phyloP scores from a whole-genome alignment of 2,113 vertebrate species.

The Agelaius tricolor region DNA sequence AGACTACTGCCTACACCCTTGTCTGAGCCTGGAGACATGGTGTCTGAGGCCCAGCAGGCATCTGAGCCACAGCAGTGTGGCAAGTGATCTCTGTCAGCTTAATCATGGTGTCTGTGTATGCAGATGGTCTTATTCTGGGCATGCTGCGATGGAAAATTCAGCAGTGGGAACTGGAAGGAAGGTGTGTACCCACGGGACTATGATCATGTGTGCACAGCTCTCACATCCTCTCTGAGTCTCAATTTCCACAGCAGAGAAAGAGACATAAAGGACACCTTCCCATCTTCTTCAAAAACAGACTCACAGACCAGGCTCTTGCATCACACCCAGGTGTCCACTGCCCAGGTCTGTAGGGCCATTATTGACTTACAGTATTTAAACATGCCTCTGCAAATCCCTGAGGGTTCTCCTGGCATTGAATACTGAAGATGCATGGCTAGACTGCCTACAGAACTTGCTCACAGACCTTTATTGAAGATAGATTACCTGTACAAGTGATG shows the following conservation, averaged over 20 bases:
- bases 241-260: background rate
- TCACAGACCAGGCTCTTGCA: background rate
- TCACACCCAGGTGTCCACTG: background rate
- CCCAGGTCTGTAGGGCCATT: background rate
- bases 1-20: background rate
- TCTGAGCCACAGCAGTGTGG: background rate
- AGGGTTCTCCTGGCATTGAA: background rate
- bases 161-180: background rate
- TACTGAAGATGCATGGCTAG: background rate
- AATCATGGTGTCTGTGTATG: background rate
- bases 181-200: background rate
- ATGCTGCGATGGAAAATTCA: background rate
- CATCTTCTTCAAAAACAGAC: background rate
- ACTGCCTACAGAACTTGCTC: background rate
- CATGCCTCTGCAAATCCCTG: background rate
- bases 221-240: slow-evolving; percentile 17
- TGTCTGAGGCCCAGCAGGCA: background rate
- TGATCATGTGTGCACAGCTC: rapidly evolving
- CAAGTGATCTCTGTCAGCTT: background rate
- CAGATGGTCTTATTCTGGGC: background rate
- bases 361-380: background rate
- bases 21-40: background rate
- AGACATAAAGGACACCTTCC: background rate
- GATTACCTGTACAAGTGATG: background rate
- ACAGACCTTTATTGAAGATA: background rate